Conservation (phyloP, 2,888 invertebrate genomes). For the Pteria penguin region DNA sequence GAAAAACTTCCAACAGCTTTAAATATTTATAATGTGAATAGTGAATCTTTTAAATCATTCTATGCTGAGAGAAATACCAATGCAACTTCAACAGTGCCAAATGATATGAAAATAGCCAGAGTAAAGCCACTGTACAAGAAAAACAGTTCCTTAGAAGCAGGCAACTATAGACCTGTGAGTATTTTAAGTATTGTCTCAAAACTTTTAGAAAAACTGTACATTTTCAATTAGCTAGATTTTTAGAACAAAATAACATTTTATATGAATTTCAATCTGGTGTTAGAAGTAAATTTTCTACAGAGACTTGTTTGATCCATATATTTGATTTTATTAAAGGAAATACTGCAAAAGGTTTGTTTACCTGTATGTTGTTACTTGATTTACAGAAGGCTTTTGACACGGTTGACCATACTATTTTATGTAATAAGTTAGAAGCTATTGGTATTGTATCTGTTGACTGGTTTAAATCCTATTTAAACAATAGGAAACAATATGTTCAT, state of each 20-base stretch:
- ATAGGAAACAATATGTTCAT: conserved; percentile 2
- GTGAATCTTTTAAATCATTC: background rate
- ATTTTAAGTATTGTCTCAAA: conserved; percentile 38
- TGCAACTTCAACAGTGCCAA: background rate
- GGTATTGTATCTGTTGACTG: background rate
- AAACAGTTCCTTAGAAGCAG: conserved; percentile 28
- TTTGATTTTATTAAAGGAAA: background rate
- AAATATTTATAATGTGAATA: background rate
- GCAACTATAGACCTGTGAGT: conserved; percentile 47
- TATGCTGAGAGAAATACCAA: background rate
- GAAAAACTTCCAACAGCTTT: background rate
- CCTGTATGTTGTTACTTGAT: background rate
- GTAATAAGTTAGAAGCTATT: background rate
- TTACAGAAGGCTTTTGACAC: conserved; percentile 10
- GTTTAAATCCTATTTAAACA: conserved; percentile 6
- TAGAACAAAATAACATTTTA: conserved; percentile 20
- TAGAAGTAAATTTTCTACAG: conserved; percentile 28
- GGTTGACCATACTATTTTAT: conserved; percentile 8
- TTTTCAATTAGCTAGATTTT: conserved; percentile 6
- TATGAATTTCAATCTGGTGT: conserved; percentile 35
- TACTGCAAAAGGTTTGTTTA: background rate
- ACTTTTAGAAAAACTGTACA: conserved; percentile 16
- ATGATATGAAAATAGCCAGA: conserved; percentile 38
- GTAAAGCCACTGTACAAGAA: conserved; percentile 43
- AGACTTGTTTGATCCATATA: conserved; percentile 27